phyloP scores from a whole-genome alignment of 1,140 invertebrate genomes.

The Diachasmimorpha longicaudata region DNA sequence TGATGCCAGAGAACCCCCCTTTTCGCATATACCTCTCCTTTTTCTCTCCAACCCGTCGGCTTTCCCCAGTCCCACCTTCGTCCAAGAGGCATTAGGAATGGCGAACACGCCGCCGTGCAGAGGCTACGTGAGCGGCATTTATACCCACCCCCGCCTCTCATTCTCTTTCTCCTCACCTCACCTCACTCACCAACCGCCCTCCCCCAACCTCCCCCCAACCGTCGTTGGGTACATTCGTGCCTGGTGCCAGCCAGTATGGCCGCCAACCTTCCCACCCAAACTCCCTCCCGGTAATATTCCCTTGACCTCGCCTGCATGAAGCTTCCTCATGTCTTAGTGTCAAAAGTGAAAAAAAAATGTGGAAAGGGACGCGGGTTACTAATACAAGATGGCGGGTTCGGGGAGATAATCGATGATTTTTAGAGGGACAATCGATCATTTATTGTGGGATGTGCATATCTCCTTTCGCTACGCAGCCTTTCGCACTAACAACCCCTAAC shows the following conservation, averaged over 20 bases:
- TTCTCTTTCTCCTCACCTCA: constrained; percentile 42
- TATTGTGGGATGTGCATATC: too few species aligned
- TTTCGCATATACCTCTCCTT: constrained; percentile 22
- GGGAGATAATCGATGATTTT: too few species aligned
- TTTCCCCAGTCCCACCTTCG: constrained; percentile 26
- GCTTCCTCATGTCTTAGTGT: constrained; percentile 18
- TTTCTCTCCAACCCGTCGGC: constrained; percentile 3
- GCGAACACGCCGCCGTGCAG: constrained; percentile 69
- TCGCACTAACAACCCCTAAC: too few species aligned
- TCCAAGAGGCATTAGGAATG: constrained; percentile 65
- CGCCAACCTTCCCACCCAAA: constrained; percentile 49
- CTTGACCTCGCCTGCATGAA: constrained; percentile 48
- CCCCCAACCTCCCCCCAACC: too few species aligned
- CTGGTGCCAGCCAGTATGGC: constrained; percentile 58
- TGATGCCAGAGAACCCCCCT: not conserved
- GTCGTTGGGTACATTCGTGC: constrained; percentile 45
- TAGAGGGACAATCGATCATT: too few species aligned
- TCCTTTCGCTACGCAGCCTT: too few species aligned
- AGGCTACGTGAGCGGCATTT: constrained; percentile 69
- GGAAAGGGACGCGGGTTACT: too few species aligned
- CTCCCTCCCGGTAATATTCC: constrained; percentile 46
- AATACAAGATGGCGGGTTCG: too few species aligned
- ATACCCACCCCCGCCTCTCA: constrained; percentile 55
- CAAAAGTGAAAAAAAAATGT: not conserved
- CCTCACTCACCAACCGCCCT: constrained; percentile 30